Evolutionary conservation across 1,140 invertebrate genomes (phyloP).

Genomic region (Philaenus spumarius): DNA sequence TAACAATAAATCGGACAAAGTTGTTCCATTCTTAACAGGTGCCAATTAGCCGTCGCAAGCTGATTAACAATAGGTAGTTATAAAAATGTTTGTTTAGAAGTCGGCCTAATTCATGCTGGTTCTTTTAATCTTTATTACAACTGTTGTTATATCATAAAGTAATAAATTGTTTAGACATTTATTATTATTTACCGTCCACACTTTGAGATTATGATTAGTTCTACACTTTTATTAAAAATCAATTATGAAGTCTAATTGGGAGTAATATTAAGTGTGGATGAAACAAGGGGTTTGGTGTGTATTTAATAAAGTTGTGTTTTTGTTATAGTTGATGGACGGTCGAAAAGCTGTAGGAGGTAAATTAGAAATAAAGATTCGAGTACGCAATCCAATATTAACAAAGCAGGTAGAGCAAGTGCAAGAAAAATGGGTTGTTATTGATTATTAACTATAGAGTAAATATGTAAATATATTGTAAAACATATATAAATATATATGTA

Average conservation of each 20-base stretch:
- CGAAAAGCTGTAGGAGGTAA: constrained; percentile 82
- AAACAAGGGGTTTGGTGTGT: background rate
- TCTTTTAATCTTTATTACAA: too few relatives aligned
- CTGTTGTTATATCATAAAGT: too few relatives aligned
- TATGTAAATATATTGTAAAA: background rate
- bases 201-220: too few relatives aligned
- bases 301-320: too few relatives aligned
- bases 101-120: too few relatives aligned
- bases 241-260: background rate
- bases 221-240: background rate
- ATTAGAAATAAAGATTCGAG: constrained; percentile 80
- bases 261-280: background rate
- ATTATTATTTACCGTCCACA: too few relatives aligned
- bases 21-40: too few relatives aligned
- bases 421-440: constrained; percentile 88
- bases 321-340: constrained; percentile 78
- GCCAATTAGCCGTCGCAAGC: too few relatives aligned
- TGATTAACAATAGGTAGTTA: too few relatives aligned
- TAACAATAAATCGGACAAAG: too few relatives aligned
- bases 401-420: constrained; percentile 86
- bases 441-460: constrained; percentile 34
- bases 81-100: too few relatives aligned
- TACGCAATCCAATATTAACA: constrained; percentile 83
- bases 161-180: too few relatives aligned
- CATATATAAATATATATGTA: background rate